phyloP scores from a whole-genome alignment of 2,113 vertebrate genomes.

The Nerophis lumbriciformis region DNA sequence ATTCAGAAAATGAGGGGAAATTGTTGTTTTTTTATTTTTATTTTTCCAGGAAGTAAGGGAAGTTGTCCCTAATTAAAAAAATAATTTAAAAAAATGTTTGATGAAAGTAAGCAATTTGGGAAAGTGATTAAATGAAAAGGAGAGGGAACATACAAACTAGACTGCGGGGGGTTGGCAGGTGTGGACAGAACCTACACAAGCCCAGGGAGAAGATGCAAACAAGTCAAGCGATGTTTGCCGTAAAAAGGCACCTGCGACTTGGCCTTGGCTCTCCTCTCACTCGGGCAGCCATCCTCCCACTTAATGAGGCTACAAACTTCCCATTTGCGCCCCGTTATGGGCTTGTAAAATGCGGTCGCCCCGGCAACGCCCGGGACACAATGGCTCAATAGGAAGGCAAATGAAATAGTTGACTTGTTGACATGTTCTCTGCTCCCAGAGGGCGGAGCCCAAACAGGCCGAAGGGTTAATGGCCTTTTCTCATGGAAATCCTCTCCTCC shows the following conservation, averaged over 20 bases:
- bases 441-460: slow-evolving; percentile 68
- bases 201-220: too few species aligned
- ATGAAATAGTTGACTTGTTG: slow-evolving; percentile 82
- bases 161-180: too few species aligned
- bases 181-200: too few species aligned
- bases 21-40: too few species aligned
- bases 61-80: too few species aligned
- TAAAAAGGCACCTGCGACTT: slow-evolving; percentile 40
- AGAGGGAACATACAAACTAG: too few species aligned
- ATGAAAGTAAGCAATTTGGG: too few species aligned
- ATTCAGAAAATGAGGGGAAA: too few species aligned
- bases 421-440: slow-evolving; percentile 77
- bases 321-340: slow-evolving; percentile 73
- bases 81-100: too few species aligned
- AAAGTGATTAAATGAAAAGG: too few species aligned
- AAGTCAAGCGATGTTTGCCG: slow-evolving; percentile 9
- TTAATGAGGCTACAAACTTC: slow-evolving; percentile 79
- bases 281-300: slow-evolving; percentile 57
- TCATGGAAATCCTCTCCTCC: slow-evolving; percentile 69
- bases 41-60: too few species aligned
- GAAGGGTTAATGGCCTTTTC: slow-evolving; percentile 73
- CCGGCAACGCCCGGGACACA: slow-evolving; percentile 69
- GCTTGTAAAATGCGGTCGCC: slow-evolving; percentile 74
- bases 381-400: slow-evolving; percentile 77
- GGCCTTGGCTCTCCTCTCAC: slow-evolving; percentile 36